Conservation (phyloP, 2,888 invertebrate species). For the Lasioglossum pauxillum region DNA sequence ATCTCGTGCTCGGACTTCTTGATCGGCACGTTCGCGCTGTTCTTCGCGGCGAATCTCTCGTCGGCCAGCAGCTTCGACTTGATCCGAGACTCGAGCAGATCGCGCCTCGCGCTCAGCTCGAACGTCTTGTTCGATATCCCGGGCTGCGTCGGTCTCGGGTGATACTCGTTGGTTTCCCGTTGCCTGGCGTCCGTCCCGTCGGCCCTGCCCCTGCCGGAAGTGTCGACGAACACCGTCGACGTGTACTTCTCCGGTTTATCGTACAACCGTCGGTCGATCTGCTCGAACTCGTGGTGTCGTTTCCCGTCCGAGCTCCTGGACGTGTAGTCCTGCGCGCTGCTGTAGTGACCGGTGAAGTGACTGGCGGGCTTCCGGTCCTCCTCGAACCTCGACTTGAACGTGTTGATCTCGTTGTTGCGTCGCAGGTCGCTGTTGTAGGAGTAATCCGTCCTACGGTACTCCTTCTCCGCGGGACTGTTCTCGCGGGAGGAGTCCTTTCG, state of each 20-base stretch:
- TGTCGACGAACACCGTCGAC: slow-evolving; percentile 84
- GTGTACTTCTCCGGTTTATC: slow-evolving; percentile 81
- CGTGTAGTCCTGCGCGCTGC: slow-evolving; percentile 71
- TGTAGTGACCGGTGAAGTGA: slow-evolving; percentile 48
- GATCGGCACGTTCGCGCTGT: slow-evolving; percentile 69
- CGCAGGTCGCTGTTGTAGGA: slow-evolving; percentile 76
- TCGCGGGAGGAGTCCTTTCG: slow-evolving; percentile 82
- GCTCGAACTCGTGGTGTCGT: slow-evolving; percentile 81
- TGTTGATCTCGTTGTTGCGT: slow-evolving; percentile 80
- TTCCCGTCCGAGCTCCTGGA: slow-evolving; percentile 76
- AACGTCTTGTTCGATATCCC: slow-evolving; percentile 81
- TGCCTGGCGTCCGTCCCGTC: slow-evolving; percentile 85
- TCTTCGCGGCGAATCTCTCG: slow-evolving; percentile 79
- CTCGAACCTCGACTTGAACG: slow-evolving; percentile 75
- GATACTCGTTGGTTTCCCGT: slow-evolving; percentile 70
- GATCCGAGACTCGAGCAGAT: slow-evolving; percentile 91
- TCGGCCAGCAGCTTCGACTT: slow-evolving; percentile 87
- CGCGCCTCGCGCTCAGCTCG: slow-evolving; percentile 90
- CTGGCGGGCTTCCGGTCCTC: slow-evolving; percentile 66
- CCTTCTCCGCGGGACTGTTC: slow-evolving; percentile 82
- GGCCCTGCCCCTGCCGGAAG: slow-evolving; percentile 87
- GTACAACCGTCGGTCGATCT: slow-evolving; percentile 73
- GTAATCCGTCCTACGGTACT: slow-evolving; percentile 78
- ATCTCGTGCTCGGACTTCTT: slow-evolving; percentile 81
- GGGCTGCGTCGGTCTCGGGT: slow-evolving; percentile 57